Percentiles rank a stretch among this genome's conserved stretches.
phyloP scores from a whole-genome alignment of 2,888 invertebrate species.

The Acronicta psi region DNA sequence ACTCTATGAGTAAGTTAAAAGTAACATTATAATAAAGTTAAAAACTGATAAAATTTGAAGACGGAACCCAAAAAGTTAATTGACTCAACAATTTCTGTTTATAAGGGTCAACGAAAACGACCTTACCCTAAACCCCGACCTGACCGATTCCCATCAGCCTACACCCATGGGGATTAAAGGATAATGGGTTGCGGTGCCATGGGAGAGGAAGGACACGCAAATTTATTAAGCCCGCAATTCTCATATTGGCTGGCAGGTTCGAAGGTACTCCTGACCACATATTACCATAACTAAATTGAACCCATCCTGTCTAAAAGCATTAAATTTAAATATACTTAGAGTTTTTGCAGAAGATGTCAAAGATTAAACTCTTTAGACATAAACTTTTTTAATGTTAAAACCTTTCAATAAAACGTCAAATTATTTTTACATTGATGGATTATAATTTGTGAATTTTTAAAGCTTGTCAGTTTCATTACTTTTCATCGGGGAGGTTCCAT shows the following conservation, averaged over 20 bases:
- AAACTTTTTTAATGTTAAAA: background rate
- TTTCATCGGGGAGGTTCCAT: too few species aligned
- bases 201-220: constrained; percentile 13
- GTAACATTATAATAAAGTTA: background rate
- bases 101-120: constrained; percentile 28
- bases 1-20: too few species aligned
- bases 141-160: constrained; percentile 14
- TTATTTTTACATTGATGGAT: constrained; percentile 24
- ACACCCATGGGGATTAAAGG: constrained; percentile 34
- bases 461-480: constrained; percentile 5
- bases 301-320: background rate
- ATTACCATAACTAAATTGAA: constrained; percentile 21
- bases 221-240: constrained; percentile 35
- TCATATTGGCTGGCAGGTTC: constrained; percentile 7
- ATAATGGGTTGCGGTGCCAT: constrained; percentile 40
- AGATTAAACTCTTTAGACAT: constrained; percentile 1
- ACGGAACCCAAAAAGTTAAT: constrained; percentile 5
- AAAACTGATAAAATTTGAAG: background rate
- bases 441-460: constrained; percentile 17
- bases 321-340: constrained; percentile 21
- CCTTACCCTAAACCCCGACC: constrained; percentile 21
- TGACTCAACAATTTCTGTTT: constrained; percentile 28
- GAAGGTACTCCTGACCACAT: constrained; percentile 4
- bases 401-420: constrained; percentile 22
- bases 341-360: constrained; percentile 32